Conservation (phyloP, 1,140 invertebrate species). For the Drosophila arawakana region DNA sequence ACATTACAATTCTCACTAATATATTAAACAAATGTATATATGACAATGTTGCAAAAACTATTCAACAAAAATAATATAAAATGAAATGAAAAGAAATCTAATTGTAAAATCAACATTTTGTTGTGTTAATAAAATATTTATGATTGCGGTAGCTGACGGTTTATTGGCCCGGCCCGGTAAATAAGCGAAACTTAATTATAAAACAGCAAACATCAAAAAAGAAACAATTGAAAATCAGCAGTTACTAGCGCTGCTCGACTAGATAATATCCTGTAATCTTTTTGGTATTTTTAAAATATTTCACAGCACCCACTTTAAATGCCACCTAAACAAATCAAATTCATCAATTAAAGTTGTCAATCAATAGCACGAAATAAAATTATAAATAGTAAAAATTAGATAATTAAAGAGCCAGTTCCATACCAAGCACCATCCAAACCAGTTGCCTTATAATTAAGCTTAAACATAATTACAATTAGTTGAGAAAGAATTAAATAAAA, state of each 20-base stretch:
- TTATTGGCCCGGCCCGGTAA: conserved; percentile 63
- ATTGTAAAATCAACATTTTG: conserved; percentile 76
- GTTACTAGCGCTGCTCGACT: not conserved
- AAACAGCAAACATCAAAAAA: conserved; percentile 5
- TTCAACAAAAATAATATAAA: conserved; percentile 19
- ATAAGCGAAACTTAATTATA: conserved; percentile 77
- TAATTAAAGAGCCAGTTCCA: conserved; percentile 49
- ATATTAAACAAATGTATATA: conserved; percentile 60
- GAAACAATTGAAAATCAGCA: conserved; percentile 41
- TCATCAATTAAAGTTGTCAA: not conserved
- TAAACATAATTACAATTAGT: conserved; percentile 39
- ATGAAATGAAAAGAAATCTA: conserved; percentile 47
- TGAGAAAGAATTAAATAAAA: not conserved
- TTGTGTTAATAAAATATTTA: conserved; percentile 81
- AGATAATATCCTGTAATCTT: not conserved
- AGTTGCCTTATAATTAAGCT: conserved; percentile 30
- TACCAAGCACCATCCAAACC: conserved; percentile 34
- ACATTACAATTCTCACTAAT: conserved; percentile 40
- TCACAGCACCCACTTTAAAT: no score
- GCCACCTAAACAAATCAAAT: not conserved
- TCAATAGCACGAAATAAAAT: not conserved
- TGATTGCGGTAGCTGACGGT: conserved; percentile 60
- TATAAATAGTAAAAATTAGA: conserved; percentile 6
- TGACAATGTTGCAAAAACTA: conserved; percentile 22
- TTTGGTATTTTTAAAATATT: not conserved